A percentile compares a stretch with the other conserved stretches of the same genome.
Evolutionary conservation across 1,140 invertebrate species (phyloP).

Genomic region (Papilio polytes): DNA sequence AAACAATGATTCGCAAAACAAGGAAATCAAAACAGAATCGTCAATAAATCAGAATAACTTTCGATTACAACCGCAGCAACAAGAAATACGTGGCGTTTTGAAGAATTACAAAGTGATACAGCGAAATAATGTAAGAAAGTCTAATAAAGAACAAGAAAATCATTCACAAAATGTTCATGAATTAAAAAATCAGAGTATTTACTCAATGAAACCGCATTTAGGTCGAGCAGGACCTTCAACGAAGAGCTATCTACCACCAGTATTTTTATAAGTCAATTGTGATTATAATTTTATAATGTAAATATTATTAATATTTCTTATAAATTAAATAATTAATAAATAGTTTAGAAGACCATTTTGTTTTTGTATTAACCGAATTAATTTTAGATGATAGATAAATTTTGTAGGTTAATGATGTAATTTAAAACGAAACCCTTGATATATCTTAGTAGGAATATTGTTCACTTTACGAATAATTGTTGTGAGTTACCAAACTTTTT

Average conservation of each 20-base stretch:
- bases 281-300: constrained; percentile 65
- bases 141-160: constrained; percentile 50
- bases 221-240: constrained; percentile 74
- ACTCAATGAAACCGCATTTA: constrained; percentile 64
- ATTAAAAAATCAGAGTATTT: constrained; percentile 57
- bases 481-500: no score
- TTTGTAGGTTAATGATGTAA: no score
- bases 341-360: no score
- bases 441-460: no score
- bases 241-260: constrained; percentile 74
- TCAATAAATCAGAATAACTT: constrained; percentile 42
- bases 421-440: no score
- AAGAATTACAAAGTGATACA: constrained; percentile 79
- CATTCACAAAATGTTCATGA: constrained; percentile 54
- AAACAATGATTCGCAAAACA: constrained; percentile 44
- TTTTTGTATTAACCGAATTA: no score
- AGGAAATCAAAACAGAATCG: constrained; percentile 11
- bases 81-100: constrained; percentile 67
- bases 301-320: constrained; percentile 56
- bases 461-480: no score
- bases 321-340: no score
- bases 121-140: constrained; percentile 56
- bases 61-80: constrained; percentile 49
- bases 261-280: constrained; percentile 70
- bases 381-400: no score